Evolutionary conservation across 2,888 invertebrate species (phyloP).

Genomic region (Lobophora halterata): DNA sequence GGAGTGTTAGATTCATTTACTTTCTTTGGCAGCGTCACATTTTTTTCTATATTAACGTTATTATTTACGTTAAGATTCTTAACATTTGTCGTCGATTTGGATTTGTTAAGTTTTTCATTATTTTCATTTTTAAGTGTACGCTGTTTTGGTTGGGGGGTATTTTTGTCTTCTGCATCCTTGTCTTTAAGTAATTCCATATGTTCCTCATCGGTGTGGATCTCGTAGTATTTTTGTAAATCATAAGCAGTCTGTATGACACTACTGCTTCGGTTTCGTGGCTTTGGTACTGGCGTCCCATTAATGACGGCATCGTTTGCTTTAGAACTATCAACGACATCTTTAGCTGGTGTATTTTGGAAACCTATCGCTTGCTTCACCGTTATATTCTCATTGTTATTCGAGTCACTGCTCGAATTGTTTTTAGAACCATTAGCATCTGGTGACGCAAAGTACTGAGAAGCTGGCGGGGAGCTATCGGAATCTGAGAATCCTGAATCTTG

Average conservation of each 20-base stretch:
- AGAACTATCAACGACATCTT: slow-evolving; percentile 58
- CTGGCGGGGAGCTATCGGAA: slow-evolving; percentile 84
- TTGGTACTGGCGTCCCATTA: slow-evolving; percentile 56
- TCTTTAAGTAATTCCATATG: slow-evolving; percentile 68
- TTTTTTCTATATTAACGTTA: slow-evolving; percentile 41
- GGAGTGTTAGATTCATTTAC: slow-evolving; percentile 55
- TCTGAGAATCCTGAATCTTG: slow-evolving; percentile 92
- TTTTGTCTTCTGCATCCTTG: slow-evolving; percentile 48
- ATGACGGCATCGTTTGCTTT: slow-evolving; percentile 40
- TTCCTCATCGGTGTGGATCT: slow-evolving; percentile 72
- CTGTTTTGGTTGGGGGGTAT: slow-evolving; percentile 52
- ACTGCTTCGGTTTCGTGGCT: slow-evolving; percentile 69
- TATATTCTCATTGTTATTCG: slow-evolving; percentile 71
- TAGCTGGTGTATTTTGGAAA: slow-evolving; percentile 59
- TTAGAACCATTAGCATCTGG: slow-evolving; percentile 54
- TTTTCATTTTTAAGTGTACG: slow-evolving; percentile 57
- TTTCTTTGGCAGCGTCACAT: slow-evolving; percentile 47
- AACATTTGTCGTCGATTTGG: slow-evolving; percentile 29
- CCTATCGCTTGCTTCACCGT: slow-evolving; percentile 70
- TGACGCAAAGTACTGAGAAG: slow-evolving; percentile 65
- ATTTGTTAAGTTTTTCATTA: slow-evolving; percentile 43
- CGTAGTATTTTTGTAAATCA: slow-evolving; percentile 74
- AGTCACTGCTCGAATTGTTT: slow-evolving; percentile 68
- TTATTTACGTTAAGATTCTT: slow-evolving; percentile 20
- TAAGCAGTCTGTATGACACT: slow-evolving; percentile 77